A percentile compares a stretch with the other conserved stretches of the same genome.
These are phyloP conservation scores for Danio aesculapii DNA, from an alignment of 2,797 vertebrate species.

Conservation along the genomic window DNA sequence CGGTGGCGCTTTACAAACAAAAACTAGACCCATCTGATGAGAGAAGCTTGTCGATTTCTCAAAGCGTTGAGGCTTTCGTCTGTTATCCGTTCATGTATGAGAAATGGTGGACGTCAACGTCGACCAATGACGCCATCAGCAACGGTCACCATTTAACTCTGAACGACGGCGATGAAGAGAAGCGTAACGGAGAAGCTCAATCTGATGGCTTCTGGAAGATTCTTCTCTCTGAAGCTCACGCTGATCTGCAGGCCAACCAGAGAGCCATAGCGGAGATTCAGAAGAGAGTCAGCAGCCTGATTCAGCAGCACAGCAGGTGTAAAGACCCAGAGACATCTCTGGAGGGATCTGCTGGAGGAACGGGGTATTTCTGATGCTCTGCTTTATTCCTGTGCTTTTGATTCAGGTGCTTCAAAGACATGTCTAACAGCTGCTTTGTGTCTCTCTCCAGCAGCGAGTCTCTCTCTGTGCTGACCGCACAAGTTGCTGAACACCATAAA, in stretches of 20 bases:
- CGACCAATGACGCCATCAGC: neutral
- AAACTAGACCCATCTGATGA: constrained; percentile 69
- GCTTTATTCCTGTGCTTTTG: neutral
- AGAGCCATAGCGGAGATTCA: constrained; percentile 81
- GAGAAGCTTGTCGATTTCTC: constrained; percentile 70
- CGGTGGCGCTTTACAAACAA: constrained; percentile 62
- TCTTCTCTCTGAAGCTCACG: constrained; percentile 86
- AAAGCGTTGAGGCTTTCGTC: constrained; percentile 86
- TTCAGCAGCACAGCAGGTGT: constrained; percentile 81
- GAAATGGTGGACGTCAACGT: constrained; percentile 83
- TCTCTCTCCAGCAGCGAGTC: constrained; percentile 68
- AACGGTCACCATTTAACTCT: constrained; percentile 1
- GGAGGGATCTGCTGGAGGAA: constrained; percentile 42
- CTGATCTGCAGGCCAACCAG: constrained; percentile 81
- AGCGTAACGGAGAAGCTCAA: neutral
- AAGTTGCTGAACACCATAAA: constrained; percentile 82
- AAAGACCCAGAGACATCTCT: constrained; percentile 37
- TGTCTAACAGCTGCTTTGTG: constrained; percentile 10
- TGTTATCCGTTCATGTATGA: constrained; percentile 85
- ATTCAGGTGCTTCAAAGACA: neutral
- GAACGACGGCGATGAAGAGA: neutral
- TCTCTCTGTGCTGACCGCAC: constrained; percentile 83
- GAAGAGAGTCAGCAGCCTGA: constrained; percentile 82
- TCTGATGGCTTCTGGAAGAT: constrained; percentile 63
- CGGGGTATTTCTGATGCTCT: constrained; percentile 55